Conservation (phyloP, 2,888 invertebrate genomes). For the Apomyelois bistriatella region DNA sequence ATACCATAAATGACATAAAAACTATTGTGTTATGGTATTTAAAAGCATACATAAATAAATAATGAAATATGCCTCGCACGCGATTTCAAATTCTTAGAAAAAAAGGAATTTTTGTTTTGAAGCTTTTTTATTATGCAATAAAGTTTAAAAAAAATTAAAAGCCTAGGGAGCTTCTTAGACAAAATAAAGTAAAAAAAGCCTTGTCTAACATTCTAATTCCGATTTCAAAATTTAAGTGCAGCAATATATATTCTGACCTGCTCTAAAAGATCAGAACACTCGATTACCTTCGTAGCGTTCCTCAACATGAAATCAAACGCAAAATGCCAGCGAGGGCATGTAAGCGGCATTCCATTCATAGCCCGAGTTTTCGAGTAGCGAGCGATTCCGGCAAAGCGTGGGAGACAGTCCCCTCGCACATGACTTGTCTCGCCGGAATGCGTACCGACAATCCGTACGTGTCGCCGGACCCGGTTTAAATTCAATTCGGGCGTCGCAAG, state of each 20-base stretch:
- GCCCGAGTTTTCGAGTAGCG: not conserved
- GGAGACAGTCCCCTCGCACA: not conserved
- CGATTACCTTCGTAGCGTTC: not conserved
- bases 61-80: too few relatives aligned
- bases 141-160: too few relatives aligned
- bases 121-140: too few relatives aligned
- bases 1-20: too few relatives aligned
- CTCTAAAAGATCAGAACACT: not conserved
- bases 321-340: not conserved
- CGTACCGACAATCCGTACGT: not conserved
- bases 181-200: too few relatives aligned
- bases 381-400: not conserved
- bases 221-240: not conserved
- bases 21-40: too few relatives aligned
- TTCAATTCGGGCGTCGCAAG: not conserved
- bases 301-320: not conserved
- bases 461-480: conserved; percentile 8
- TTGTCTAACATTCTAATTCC: too few relatives aligned
- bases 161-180: too few relatives aligned
- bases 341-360: conserved; percentile 6
- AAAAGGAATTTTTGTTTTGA: too few relatives aligned
- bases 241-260: not conserved
- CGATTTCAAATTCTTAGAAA: too few relatives aligned
- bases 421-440: conserved; percentile 1
- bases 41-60: too few relatives aligned